Evolutionary conservation across 2,888 invertebrate genomes (phyloP).

Genomic region (Cheilosia variabilis): DNA sequence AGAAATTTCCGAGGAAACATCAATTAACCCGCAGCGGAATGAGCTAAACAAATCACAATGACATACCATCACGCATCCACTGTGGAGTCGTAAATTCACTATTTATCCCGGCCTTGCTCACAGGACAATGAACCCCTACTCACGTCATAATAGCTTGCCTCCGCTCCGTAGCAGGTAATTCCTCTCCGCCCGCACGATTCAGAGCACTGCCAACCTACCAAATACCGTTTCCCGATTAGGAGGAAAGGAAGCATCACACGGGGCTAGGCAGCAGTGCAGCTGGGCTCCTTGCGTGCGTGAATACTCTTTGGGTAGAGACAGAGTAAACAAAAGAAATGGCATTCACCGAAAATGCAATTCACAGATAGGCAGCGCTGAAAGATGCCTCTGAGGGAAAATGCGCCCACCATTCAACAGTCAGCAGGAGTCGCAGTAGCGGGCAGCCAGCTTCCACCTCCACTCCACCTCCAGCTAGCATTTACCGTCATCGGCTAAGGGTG

Average conservation of each 20-base stretch:
- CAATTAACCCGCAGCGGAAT: constrained; percentile 45
- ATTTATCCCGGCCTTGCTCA: neutral
- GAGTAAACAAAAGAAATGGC: constrained; percentile 58
- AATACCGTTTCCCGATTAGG: constrained; percentile 46
- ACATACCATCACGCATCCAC: constrained; percentile 50
- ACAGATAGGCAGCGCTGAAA: constrained; percentile 50
- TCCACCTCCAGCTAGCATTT: neutral
- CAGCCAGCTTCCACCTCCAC: neutral
- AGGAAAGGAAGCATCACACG: constrained; percentile 7
- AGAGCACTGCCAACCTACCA: constrained; percentile 5
- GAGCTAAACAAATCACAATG: constrained; percentile 58
- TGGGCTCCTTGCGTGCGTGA: constrained; percentile 39
- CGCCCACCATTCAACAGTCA: constrained; percentile 29
- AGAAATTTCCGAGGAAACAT: constrained; percentile 57
- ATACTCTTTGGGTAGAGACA: constrained; percentile 30
- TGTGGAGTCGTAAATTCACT: constrained; percentile 48
- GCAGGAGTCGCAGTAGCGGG: constrained; percentile 19
- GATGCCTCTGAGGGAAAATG: constrained; percentile 62
- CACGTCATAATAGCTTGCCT: constrained; percentile 13
- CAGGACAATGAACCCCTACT: constrained; percentile 48
- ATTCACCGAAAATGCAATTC: constrained; percentile 31
- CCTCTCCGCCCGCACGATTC: constrained; percentile 1
- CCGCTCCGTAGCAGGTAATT: constrained; percentile 34
- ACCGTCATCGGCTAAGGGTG: constrained; percentile 24
- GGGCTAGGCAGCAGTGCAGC: neutral